A percentile compares a stretch with the other conserved stretches of the same genome.
Conservation (phyloP, 2,113 vertebrate species). For the Pipa parva region DNA sequence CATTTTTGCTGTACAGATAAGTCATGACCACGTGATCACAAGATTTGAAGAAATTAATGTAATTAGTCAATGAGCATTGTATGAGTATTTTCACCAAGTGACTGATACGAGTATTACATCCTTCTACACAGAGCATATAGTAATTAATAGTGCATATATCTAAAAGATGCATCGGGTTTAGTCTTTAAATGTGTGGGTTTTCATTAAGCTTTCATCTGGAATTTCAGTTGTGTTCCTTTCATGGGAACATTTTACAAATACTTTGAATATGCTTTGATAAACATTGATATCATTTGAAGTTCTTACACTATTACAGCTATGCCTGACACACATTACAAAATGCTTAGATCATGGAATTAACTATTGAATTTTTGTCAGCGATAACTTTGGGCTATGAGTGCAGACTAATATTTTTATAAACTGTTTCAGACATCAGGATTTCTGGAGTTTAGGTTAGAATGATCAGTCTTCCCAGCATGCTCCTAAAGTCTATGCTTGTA, state of each 20-base stretch:
- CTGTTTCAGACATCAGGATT: no score
- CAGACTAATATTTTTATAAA: no score
- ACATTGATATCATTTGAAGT: background rate
- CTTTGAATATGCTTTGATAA: slow-evolving; percentile 7
- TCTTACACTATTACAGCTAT: background rate
- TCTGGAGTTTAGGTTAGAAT: no score
- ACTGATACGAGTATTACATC: background rate
- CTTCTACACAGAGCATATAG: slow-evolving; percentile 1
- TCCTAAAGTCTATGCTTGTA: no score
- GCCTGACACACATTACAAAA: background rate
- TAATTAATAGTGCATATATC: background rate
- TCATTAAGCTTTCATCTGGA: background rate
- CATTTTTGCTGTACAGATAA: no score
- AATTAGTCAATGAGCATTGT: background rate
- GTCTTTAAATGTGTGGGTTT: background rate
- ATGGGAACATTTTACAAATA: slow-evolving; percentile 22
- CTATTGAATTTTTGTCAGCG: background rate
- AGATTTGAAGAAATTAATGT: no score
- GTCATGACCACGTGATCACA: no score
- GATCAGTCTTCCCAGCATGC: no score
- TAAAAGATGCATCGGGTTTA: slow-evolving; percentile 14
- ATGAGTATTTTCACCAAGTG: background rate
- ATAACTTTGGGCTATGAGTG: background rate
- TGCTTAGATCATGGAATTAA: background rate
- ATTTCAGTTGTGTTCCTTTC: background rate